These are phyloP conservation scores for Chloroceryle inda DNA, from an alignment of 2,797 vertebrate genomes.

Conservation along the genomic window DNA sequence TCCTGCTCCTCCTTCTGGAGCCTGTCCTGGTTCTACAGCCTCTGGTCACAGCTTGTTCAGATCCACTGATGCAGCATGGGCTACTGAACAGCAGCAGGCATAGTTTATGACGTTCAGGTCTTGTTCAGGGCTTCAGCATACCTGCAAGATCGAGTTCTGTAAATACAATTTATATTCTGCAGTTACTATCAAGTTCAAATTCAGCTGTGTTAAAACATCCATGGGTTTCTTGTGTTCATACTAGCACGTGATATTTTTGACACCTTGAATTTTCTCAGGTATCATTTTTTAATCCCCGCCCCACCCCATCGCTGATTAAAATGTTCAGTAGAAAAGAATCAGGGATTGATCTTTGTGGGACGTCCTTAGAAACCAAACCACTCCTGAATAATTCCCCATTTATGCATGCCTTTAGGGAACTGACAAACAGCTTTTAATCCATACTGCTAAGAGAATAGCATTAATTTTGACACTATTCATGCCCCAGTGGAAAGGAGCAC, in stretches of 20 bases:
- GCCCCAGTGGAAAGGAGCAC: not conserved
- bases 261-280: not conserved
- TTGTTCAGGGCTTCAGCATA: not conserved
- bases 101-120: not conserved
- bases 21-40: not conserved
- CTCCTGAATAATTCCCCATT: conserved; percentile 10
- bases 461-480: conserved; percentile 45
- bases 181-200: not conserved
- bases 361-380: not conserved
- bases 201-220: not conserved
- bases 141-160: not conserved
- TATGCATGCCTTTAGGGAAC: not conserved
- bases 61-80: fast-evolving
- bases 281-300: not conserved
- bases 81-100: not conserved
- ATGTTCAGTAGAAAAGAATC: not conserved
- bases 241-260: not conserved
- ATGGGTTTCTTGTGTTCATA: not conserved
- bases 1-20: not conserved
- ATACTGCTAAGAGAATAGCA: not conserved
- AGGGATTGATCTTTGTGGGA: not conserved
- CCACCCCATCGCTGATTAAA: not conserved
- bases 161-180: not conserved
- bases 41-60: not conserved
- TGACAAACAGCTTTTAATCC: conserved; percentile 40